Base-by-base conservation (phyloP, 1,140 invertebrate species). In the Vanessa atalanta region DNA sequence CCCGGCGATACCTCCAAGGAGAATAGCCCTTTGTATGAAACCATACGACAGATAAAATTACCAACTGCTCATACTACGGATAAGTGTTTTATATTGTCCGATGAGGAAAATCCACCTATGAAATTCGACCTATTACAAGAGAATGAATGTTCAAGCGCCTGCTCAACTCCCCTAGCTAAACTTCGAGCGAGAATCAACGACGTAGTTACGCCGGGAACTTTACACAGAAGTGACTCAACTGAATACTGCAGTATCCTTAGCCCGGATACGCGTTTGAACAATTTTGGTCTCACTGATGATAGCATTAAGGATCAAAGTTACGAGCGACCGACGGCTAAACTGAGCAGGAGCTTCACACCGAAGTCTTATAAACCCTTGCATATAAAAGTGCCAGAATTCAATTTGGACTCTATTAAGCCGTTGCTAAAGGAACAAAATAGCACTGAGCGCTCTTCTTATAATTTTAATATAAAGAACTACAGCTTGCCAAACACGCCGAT, bases 161-260 rank as follows among this genome's bases (percentile, higher is more conserved):
- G 87, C 65, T 92, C 90, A 0, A 92, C 90, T 8, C 90, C 90
- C 0, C 79, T 92, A 76, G 71, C 84, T 43, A 92, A 90, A 60
- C 77, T 91, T 2, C 75, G 76, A 53, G 79, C 85, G 0, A 77
- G 84, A 67, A 79, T 88, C 15, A 90, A 85, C 75, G 86, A 89
- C 23, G 76, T 87, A 4, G 86, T 81, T 13, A 88, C 90, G 0
- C 89, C 90, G 43, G 85, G 86, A 14, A 77, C 79, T 14, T 81
- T 93, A 61, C 88, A 93, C 23, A 89, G 88, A 76, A 93, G 91
- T 64, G 91, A 93, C 75, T 93, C 93, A 2, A 93, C 93, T 0
- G 92, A 93, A 81, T 93, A 93, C 67, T 93, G 92, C 68, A 93
- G 91, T 53, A 86, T 93, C 60, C 72, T 91, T 3, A 93, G 90